Evolutionary conservation across 2,888 invertebrate species (phyloP).

Genomic region (Clusia tigrina): DNA sequence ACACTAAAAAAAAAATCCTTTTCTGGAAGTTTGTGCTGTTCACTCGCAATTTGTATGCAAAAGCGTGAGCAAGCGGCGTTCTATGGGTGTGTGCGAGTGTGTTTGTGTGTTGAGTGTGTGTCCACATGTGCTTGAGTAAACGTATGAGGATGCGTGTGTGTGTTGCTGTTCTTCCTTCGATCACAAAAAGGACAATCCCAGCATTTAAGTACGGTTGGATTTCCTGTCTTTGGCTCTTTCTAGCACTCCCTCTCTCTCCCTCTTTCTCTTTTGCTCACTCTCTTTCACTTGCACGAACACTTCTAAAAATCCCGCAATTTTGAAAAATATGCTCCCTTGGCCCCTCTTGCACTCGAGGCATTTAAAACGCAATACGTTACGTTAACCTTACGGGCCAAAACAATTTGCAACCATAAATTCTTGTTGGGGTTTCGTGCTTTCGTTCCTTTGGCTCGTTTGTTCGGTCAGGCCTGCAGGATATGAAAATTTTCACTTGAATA

Average conservation of each 20-base stretch:
- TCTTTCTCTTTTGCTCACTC: no score
- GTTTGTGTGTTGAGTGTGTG: not conserved
- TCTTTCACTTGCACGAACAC: no score
- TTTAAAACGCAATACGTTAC: slow-evolving; percentile 8
- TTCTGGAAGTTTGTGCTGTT: not conserved
- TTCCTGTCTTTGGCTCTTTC: not conserved
- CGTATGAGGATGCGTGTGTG: slow-evolving; percentile 33
- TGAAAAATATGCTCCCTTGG: slow-evolving; percentile 2
- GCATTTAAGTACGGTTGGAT: not conserved
- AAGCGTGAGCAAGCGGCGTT: not conserved
- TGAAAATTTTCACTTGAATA: slow-evolving; percentile 59
- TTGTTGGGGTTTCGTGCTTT: slow-evolving; percentile 25
- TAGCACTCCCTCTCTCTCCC: no score
- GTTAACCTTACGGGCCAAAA: slow-evolving; percentile 44
- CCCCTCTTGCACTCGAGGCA: not conserved
- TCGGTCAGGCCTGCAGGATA: slow-evolving; percentile 39
- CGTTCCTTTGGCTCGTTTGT: slow-evolving; percentile 45
- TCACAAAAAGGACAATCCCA: not conserved
- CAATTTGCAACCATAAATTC: slow-evolving; percentile 59
- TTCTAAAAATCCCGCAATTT: not conserved
- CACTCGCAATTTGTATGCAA: slow-evolving; percentile 8
- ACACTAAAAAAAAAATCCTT: slow-evolving; percentile 12
- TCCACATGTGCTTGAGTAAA: not conserved
- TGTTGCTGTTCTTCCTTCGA: not conserved
- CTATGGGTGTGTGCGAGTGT: slow-evolving; percentile 24